A percentile compares a stretch with the other conserved stretches of the same genome.
These are phyloP conservation scores for Platyscapa corneri DNA, from an alignment of 1,140 invertebrate species.

Conservation along the genomic window DNA sequence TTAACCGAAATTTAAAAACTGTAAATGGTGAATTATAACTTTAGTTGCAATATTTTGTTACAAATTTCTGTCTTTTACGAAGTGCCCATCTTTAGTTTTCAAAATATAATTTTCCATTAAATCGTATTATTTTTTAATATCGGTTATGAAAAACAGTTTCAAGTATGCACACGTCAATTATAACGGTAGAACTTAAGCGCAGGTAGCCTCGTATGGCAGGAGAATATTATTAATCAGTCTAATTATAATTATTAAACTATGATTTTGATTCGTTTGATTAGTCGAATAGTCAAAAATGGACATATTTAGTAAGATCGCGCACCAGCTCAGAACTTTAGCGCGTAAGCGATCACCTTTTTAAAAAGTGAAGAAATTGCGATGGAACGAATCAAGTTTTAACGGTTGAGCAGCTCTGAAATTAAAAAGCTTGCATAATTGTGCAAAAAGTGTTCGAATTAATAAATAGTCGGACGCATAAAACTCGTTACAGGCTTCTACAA, in stretches of 20 bases:
- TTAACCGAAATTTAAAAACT: no score
- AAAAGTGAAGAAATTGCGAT: background rate
- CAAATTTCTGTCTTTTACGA: no score
- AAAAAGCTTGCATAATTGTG: slow-evolving; percentile 12
- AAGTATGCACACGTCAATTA: no score
- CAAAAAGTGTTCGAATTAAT: slow-evolving; percentile 6
- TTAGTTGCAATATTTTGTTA: no score
- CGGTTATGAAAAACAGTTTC: no score
- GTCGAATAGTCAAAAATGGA: background rate
- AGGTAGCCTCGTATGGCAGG: background rate
- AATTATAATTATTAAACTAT: background rate
- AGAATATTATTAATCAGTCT: background rate
- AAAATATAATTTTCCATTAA: no score
- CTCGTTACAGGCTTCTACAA: background rate
- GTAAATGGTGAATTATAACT: no score
- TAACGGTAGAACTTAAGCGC: no score
- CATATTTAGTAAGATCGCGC: no score
- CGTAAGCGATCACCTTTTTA: background rate
- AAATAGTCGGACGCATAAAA: background rate
- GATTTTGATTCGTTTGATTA: background rate
- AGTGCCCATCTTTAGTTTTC: no score
- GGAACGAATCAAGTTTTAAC: background rate
- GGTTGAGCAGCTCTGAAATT: slow-evolving; percentile 3
- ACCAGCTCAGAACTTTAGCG: no score
- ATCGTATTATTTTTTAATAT: no score